These are phyloP conservation scores for Nothocercus nigrocapillus DNA, from an alignment of 2,113 vertebrate genomes.

Conservation along the genomic window DNA sequence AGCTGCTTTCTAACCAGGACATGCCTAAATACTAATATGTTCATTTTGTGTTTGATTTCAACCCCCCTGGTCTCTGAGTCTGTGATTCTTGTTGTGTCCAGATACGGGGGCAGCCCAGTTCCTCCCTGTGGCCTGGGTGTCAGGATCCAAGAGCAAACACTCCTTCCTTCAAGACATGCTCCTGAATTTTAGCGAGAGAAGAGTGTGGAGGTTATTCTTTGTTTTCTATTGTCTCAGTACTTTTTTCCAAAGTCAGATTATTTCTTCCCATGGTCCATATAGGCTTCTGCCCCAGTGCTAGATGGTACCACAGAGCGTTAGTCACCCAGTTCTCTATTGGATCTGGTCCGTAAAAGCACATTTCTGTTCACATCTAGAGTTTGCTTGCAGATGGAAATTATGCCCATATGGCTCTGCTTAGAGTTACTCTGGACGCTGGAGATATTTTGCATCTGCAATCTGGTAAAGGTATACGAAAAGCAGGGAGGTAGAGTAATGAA, in stretches of 20 bases:
- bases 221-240: background rate
- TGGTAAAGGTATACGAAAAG: background rate
- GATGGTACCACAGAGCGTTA: background rate
- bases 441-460: background rate
- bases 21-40: background rate
- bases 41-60: background rate
- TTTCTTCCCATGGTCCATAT: background rate
- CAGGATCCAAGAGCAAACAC: background rate
- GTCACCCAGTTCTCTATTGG: background rate
- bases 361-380: background rate
- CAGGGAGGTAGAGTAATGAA: background rate
- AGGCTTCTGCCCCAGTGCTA: background rate
- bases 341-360: background rate
- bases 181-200: background rate
- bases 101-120: background rate
- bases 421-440: background rate
- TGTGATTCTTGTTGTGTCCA: background rate
- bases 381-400: background rate
- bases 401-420: background rate
- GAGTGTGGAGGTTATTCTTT: background rate
- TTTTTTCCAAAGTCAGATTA: background rate
- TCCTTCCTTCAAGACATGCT: background rate
- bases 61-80: background rate
- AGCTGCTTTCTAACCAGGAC: background rate
- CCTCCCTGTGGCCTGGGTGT: background rate